Base-by-base conservation (phyloP, 2,113 vertebrate genomes). In the Sphyrna mokarran region DNA sequence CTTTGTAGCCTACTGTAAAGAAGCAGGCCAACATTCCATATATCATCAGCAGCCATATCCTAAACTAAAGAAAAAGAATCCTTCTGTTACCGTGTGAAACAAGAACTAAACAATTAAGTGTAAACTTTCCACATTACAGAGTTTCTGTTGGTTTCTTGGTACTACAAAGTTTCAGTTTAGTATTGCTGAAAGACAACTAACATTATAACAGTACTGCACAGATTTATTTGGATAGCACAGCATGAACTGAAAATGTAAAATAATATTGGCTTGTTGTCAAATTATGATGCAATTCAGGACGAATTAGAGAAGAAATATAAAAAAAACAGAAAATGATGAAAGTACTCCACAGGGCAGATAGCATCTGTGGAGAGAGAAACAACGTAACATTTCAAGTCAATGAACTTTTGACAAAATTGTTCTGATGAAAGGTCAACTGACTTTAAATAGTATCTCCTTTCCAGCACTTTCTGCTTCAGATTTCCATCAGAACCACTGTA, bases 21-120 rank as follows among this genome's bases (percentile, higher is more conserved):
- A 97, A 97, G 97, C 98, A 99, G 95, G 98, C 98, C 96, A 97
- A 96, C 96, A 99, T 96, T 43, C 98, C 99, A 20, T 99, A 99
- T 37, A 96, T 54, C 48, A 98, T 97, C 91, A 99, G 97, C 76
- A 98, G 97, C 96, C 98, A 98, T 0, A 98, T 97, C 96, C 98
- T 98, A 95, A 97, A 96, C 99, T 99, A 97, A 96, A 95, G 95
- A 85, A 93, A 54, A 95, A 78, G n/a, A 89, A 70, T 26, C 96
- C 37, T 95, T 48, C 16, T 95, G 69, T 95, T 48, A 95, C 43
- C 13, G 29, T 40, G 33, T 33, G 43, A 95, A 72, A 95, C 20
- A 18, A 2, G 22, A 43, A 43, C 66, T 48, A 94, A 94, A 29
- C 20, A 94, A 94, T 22, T 23, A 72, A 48, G 2, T 95, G 5